Conservation (phyloP, 1,140 invertebrate genomes). For the Anastatus disparis region DNA sequence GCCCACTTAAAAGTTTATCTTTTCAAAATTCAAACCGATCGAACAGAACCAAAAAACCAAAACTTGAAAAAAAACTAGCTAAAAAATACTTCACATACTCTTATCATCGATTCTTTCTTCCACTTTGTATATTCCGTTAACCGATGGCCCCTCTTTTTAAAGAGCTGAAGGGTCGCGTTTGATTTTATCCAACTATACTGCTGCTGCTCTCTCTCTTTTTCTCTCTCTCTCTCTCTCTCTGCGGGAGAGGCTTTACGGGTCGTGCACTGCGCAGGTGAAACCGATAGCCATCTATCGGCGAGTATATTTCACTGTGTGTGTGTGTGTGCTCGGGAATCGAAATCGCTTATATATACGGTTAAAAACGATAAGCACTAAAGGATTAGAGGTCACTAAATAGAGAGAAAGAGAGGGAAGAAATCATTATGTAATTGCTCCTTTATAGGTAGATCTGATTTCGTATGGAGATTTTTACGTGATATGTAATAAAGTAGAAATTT, state of each 20-base stretch:
- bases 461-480: too few relatives aligned
- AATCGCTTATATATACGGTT: slow-evolving; percentile 40
- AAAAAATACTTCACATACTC: background rate
- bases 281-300: slow-evolving; percentile 48
- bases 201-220: too few relatives aligned
- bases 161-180: slow-evolving; percentile 47
- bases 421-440: slow-evolving; percentile 5
- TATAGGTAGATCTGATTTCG: too few relatives aligned
- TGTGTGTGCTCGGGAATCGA: slow-evolving; percentile 33
- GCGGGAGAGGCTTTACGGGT: slow-evolving; percentile 42
- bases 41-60: too few relatives aligned
- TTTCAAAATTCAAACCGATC: too few relatives aligned
- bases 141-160: background rate
- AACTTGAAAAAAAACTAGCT: too few relatives aligned
- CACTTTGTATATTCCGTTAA: slow-evolving; percentile 4
- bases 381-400: background rate
- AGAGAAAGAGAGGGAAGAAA: too few relatives aligned
- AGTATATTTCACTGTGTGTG: slow-evolving; percentile 43
- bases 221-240: too few relatives aligned
- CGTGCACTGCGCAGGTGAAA: slow-evolving; percentile 43
- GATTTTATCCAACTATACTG: slow-evolving; percentile 54
- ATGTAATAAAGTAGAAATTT: background rate
- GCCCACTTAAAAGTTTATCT: too few relatives aligned
- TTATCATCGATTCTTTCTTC: background rate
- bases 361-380: slow-evolving; percentile 25